A percentile compares a stretch with the other conserved stretches of the same genome.
Evolutionary conservation across 2,888 invertebrate genomes (phyloP).

Genomic region (Seira sanloemensis): DNA sequence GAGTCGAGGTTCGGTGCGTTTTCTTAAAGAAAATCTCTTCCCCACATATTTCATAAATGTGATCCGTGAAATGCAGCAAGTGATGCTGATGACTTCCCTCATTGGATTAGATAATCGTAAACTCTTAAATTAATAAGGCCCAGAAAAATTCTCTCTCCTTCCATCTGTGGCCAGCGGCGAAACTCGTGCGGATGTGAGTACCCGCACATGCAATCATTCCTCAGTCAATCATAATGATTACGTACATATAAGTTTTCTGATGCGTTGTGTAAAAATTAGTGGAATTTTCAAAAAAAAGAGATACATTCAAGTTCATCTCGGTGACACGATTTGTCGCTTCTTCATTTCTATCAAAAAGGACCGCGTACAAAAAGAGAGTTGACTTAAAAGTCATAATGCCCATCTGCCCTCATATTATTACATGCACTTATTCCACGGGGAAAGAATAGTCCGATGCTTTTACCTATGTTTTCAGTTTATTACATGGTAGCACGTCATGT

Average conservation of each 20-base stretch:
- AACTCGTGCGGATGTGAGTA: slow-evolving; percentile 68
- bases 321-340: slow-evolving; percentile 11
- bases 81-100: neutral
- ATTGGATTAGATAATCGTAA: too few relatives aligned
- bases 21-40: slow-evolving; percentile 14
- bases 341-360: slow-evolving; percentile 4
- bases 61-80: neutral
- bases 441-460: slow-evolving; percentile 35
- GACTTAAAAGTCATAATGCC: neutral
- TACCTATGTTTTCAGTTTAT: slow-evolving; percentile 68
- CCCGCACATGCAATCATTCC: slow-evolving; percentile 25
- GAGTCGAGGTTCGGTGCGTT: neutral
- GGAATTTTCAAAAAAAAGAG: neutral
- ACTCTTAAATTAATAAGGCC: neutral
- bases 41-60: neutral
- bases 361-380: neutral
- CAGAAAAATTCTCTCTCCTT: neutral
- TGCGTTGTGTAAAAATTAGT: neutral
- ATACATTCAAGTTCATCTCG: neutral
- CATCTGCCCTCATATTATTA: neutral
- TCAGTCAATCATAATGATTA: slow-evolving; percentile 5
- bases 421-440: neutral
- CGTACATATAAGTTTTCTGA: too few relatives aligned
- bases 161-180: slow-evolving; percentile 57
- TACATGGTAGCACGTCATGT: slow-evolving; percentile 69